These are phyloP conservation scores for Cataglyphis albicans DNA, from an alignment of 2,888 invertebrate genomes.

Conservation along the genomic window DNA sequence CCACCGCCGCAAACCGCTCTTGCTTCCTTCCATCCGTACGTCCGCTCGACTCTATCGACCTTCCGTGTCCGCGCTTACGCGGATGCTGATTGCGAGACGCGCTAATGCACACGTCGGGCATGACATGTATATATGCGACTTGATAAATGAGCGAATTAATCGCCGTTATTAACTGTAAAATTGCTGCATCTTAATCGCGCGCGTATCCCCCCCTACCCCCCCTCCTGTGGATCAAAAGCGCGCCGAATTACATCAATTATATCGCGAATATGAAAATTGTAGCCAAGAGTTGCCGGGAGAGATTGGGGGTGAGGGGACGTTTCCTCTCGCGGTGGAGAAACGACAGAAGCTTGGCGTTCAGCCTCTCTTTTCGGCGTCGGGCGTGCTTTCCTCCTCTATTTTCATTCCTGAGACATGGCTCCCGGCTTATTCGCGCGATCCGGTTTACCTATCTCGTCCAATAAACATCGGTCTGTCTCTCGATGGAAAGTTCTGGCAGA, in stretches of 20 bases:
- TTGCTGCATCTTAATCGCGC: constrained; percentile 39
- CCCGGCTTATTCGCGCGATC: constrained; percentile 80
- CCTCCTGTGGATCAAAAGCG: not conserved
- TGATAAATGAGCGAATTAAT: constrained; percentile 50
- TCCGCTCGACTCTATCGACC: constrained; percentile 23
- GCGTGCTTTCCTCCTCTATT: constrained; percentile 79
- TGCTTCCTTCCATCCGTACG: not conserved
- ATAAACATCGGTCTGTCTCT: constrained; percentile 81
- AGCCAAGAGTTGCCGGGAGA: not conserved
- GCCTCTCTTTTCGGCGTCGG: constrained; percentile 66
- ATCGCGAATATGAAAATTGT: not conserved
- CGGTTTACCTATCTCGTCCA: constrained; percentile 85
- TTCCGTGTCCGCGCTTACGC: constrained; percentile 37
- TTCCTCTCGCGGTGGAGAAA: constrained; percentile 43
- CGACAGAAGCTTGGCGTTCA: constrained; percentile 70
- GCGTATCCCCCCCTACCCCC: not conserved
- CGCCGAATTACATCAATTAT: not conserved
- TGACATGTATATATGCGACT: not conserved
- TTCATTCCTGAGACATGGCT: constrained; percentile 82
- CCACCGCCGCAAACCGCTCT: not conserved
- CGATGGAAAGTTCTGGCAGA: constrained; percentile 62
- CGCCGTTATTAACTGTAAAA: constrained; percentile 53
- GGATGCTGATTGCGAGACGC: constrained; percentile 24
- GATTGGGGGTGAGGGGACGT: not conserved
- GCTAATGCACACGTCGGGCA: constrained; percentile 9